Percentiles rank a stretch among this genome's conserved stretches.
phyloP scores from a whole-genome alignment of 2,797 vertebrate species.

The Lacerta agilis region DNA sequence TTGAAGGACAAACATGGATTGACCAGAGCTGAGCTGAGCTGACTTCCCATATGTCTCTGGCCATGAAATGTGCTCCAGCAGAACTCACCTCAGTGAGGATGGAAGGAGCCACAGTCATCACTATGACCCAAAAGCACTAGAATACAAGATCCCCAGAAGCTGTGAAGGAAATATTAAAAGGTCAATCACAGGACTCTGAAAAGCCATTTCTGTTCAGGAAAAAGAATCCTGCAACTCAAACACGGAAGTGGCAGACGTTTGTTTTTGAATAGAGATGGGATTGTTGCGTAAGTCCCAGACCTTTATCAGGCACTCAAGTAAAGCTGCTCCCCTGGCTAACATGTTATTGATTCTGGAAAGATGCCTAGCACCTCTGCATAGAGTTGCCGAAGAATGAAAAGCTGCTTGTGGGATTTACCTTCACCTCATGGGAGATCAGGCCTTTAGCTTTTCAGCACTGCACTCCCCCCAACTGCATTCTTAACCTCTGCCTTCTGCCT shows the following conservation, averaged over 20 bases:
- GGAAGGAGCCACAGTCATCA: background rate
- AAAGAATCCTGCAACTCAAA: background rate
- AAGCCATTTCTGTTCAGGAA: background rate
- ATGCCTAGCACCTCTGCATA: constrained; percentile 43
- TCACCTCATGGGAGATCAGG: constrained; percentile 52
- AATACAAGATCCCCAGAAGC: background rate
- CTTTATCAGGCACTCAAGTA: constrained; percentile 42
- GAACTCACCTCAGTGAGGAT: background rate
- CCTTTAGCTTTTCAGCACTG: constrained; percentile 1
- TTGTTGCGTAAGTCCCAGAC: constrained; percentile 39
- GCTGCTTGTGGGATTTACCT: background rate
- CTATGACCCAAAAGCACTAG: background rate
- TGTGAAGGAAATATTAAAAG: background rate
- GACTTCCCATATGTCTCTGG: background rate
- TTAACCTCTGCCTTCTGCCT: constrained; percentile 25
- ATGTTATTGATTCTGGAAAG: constrained; percentile 40
- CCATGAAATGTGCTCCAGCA: background rate
- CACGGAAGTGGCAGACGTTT: background rate
- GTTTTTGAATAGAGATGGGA: constrained; percentile 8
- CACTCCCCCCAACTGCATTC: constrained; percentile 27
- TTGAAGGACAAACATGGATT: background rate
- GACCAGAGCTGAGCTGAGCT: background rate
- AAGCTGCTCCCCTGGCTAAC: constrained; percentile 21
- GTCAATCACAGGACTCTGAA: background rate
- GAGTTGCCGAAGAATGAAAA: background rate